Percentiles rank a stretch among this genome's conserved stretches.
Conservation (phyloP, 1,140 invertebrate genomes). For the Drosophila kanapiae region DNA sequence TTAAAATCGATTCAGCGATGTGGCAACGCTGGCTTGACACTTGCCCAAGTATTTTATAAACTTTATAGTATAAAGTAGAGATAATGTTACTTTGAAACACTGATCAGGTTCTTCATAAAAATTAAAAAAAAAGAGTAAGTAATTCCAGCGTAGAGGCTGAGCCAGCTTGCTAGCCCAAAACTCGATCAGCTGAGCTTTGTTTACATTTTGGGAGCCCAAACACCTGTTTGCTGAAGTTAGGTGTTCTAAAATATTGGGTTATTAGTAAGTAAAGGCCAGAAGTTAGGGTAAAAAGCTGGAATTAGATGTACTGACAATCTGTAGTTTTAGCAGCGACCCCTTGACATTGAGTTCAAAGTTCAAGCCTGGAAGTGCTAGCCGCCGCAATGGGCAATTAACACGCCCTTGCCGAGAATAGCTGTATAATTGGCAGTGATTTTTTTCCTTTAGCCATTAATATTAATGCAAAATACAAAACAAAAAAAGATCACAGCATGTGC, state of each 20-base stretch:
- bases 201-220: conserved; percentile 32
- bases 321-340: conserved; percentile 3
- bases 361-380: background rate
- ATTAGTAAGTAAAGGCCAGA: background rate
- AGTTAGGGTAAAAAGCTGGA: background rate
- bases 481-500: conserved; percentile 7
- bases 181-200: conserved; percentile 51
- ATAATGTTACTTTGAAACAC: background rate
- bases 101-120: background rate
- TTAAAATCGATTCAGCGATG: conserved; percentile 19
- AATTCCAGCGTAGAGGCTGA: background rate
- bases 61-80: too few species aligned
- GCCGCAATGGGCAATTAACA: conserved; percentile 20
- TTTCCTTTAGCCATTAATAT: conserved; percentile 28
- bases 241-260: background rate
- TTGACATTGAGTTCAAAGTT: conserved; percentile 19
- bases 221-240: conserved; percentile 2
- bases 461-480: conserved; percentile 6
- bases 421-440: conserved; percentile 26
- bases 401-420: conserved; percentile 9
- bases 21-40: conserved; percentile 31
- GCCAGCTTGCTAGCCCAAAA: background rate
- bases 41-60: conserved; percentile 5
- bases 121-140: background rate
- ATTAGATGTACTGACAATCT: background rate